Percentiles rank a stretch among this genome's conserved stretches.
phyloP scores from a whole-genome alignment of 2,888 invertebrate genomes.

The Napeogenes inachia region DNA sequence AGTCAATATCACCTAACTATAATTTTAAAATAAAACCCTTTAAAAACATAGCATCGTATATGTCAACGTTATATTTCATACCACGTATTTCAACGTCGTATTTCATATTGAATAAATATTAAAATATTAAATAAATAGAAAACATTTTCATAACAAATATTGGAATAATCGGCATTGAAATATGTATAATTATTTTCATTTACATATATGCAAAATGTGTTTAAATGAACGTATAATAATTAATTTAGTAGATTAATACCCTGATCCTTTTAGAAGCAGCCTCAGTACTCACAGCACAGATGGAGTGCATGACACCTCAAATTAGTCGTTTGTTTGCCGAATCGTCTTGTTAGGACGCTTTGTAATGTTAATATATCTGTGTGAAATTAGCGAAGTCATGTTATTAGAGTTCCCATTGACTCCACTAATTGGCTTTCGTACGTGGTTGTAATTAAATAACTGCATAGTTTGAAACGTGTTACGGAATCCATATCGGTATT shows the following conservation, averaged over 20 bases:
- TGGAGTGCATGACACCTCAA: slow-evolving; percentile 35
- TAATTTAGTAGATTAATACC: background rate
- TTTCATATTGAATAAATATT: no score
- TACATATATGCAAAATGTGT: no score
- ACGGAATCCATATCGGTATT: background rate
- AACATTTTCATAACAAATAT: no score
- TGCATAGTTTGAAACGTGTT: slow-evolving; percentile 13
- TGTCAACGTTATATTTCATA: no score
- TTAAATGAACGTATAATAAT: no score
- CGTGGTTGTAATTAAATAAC: slow-evolving; percentile 13
- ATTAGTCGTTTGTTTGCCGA: slow-evolving; percentile 48
- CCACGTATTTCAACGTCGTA: no score
- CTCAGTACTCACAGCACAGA: slow-evolving; percentile 11
- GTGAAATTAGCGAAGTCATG: slow-evolving; percentile 28
- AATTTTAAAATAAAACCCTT: no score
- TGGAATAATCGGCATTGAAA: no score
- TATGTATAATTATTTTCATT: no score
- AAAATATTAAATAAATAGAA: no score
- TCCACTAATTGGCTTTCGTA: slow-evolving; percentile 24
- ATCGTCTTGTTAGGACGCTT: slow-evolving; percentile 46
- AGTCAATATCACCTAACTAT: no score
- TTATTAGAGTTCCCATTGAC: slow-evolving; percentile 28
- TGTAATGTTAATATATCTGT: slow-evolving; percentile 53
- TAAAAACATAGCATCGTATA: no score
- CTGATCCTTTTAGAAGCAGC: slow-evolving; percentile 13